Evolutionary conservation across 2,113 vertebrate genomes (phyloP).

Genomic region (Neodontobutis hainanensis): DNA sequence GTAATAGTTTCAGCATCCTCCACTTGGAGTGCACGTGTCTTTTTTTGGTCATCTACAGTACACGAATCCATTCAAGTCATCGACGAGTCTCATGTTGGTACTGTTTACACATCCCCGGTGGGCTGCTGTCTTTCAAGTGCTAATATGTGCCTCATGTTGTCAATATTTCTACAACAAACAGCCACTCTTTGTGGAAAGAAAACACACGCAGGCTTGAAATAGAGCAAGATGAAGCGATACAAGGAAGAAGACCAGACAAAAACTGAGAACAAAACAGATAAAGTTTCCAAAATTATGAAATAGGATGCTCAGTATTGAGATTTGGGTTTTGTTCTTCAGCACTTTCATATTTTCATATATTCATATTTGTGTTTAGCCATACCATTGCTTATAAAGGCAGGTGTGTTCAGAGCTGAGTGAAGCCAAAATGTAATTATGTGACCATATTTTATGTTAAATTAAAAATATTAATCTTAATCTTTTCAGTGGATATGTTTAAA

Average conservation of each 20-base stretch:
- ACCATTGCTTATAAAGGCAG: too few relatives aligned
- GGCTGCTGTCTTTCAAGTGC: conserved; percentile 51
- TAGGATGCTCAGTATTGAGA: not conserved
- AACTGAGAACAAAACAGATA: conserved; percentile 11
- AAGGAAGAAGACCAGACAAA: conserved; percentile 15
- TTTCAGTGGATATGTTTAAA: too few relatives aligned
- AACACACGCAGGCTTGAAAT: conserved; percentile 1
- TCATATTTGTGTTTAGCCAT: too few relatives aligned
- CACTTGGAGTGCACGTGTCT: conserved; percentile 42
- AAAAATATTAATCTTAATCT: too few relatives aligned
- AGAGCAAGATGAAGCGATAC: conserved; percentile 20
- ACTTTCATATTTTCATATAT: too few relatives aligned
- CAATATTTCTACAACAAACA: conserved; percentile 50
- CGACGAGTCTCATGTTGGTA: conserved; percentile 44
- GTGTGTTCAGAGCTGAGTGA: too few relatives aligned
- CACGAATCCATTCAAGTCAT: conserved; percentile 64
- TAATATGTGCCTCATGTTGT: conserved; percentile 53
- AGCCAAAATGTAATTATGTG: too few relatives aligned
- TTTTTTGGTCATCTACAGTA: conserved; percentile 56
- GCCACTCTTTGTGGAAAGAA: conserved; percentile 33
- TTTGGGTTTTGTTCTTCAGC: not conserved
- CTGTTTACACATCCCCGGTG: conserved; percentile 61
- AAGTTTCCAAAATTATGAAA: not conserved
- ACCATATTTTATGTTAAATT: too few relatives aligned
- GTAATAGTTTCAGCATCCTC: conserved; percentile 57